Percentiles rank a stretch among this genome's conserved stretches.
Conservation (phyloP, 2,888 invertebrate genomes). For the Ormyrus nitidulus region DNA sequence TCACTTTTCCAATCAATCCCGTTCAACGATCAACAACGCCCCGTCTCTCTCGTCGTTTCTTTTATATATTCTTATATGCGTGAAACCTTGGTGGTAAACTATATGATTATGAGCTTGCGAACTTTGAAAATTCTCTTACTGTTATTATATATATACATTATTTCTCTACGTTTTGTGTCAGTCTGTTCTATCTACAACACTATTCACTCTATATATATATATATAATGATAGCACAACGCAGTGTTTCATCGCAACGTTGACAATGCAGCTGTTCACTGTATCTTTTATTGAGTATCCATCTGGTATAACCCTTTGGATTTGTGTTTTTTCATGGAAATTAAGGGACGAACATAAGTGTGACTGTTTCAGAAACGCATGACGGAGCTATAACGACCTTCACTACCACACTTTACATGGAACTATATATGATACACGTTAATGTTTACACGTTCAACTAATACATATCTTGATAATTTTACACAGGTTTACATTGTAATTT, state of each 20-base stretch:
- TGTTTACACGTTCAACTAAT: not conserved
- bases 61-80: too few relatives aligned
- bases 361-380: not conserved
- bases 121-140: slow-evolving; percentile 3
- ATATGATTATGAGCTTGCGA: not conserved
- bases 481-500: not conserved
- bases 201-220: not conserved
- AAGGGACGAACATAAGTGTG: not conserved
- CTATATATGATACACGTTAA: not conserved
- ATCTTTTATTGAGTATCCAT: not conserved
- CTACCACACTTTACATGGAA: too few relatives aligned
- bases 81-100: not conserved
- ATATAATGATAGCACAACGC: not conserved
- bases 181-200: not conserved
- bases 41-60: too few relatives aligned
- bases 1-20: not conserved
- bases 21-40: too few relatives aligned
- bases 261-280: not conserved
- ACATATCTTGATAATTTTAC: not conserved
- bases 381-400: not conserved
- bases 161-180: not conserved
- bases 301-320: not conserved
- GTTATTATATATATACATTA: not conserved
- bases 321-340: not conserved
- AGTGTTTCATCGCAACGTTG: slow-evolving; percentile 3